Evolutionary conservation across 2,797 vertebrate species (phyloP).

Genomic region (Parambassis ranga): DNA sequence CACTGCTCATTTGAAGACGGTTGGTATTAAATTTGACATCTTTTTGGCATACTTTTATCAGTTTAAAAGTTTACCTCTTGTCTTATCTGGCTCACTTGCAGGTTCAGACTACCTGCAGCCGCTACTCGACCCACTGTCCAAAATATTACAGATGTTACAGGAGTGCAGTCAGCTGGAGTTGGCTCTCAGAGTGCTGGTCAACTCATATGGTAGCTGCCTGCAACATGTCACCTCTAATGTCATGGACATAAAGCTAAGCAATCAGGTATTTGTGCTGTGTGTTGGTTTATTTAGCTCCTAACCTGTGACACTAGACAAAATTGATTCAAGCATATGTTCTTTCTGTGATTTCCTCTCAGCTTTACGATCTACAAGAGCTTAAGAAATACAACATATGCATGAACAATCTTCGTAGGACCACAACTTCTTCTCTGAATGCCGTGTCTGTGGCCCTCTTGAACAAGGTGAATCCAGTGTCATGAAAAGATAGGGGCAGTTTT

Average conservation of each 20-base stretch:
- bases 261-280: no score
- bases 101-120: conserved; percentile 78
- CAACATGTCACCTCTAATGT: conserved; percentile 87
- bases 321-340: neutral
- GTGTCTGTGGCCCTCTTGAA: conserved; percentile 73
- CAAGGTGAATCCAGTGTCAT: conserved; percentile 53
- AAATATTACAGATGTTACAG: conserved; percentile 87
- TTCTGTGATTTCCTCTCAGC: conserved; percentile 63
- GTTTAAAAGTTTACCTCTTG: neutral
- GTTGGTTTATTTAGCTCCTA: no score
- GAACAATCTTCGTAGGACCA: conserved; percentile 76
- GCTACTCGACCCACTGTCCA: conserved; percentile 77
- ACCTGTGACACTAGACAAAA: neutral
- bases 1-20: conserved; percentile 84
- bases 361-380: conserved; percentile 72
- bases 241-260: conserved; percentile 79
- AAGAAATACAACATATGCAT: conserved; percentile 77
- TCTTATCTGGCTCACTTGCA: conserved; percentile 12
- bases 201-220: conserved; percentile 85
- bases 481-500: neutral
- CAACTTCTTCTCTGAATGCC: conserved; percentile 67
- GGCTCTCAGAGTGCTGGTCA: conserved; percentile 83
- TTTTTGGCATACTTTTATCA: neutral
- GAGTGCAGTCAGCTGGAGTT: conserved; percentile 93
- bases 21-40: conserved; percentile 41